A percentile compares a stretch with the other conserved stretches of the same genome.
These are phyloP conservation scores for Pollimyrus isidori DNA, from an alignment of 2,113 vertebrate species.

Conservation along the genomic window DNA sequence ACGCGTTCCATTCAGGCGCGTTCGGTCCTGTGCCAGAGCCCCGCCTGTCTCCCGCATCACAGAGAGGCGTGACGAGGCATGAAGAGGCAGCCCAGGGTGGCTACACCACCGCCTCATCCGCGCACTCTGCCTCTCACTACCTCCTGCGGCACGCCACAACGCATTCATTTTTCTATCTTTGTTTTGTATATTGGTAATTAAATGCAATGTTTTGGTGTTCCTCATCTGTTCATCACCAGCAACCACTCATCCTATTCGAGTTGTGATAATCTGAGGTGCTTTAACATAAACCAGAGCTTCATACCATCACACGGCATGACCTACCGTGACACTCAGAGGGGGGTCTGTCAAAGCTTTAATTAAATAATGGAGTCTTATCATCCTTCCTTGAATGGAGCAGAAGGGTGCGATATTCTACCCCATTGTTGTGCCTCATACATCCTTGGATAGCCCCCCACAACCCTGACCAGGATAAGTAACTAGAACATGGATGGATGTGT, in stretches of 20 bases:
- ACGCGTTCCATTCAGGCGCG: slow-evolving; percentile 29
- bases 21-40: slow-evolving; percentile 37
- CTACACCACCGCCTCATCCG: neutral
- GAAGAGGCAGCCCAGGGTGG: slow-evolving; percentile 12
- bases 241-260: neutral
- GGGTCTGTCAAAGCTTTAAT: neutral
- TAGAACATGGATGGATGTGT: neutral
- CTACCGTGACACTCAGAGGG: neutral
- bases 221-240: neutral
- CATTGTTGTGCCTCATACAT: neutral
- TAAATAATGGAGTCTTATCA: neutral
- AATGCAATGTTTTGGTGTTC: neutral
- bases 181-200: neutral
- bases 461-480: neutral
- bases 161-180: neutral
- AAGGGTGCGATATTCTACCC: neutral
- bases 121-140: neutral
- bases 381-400: neutral
- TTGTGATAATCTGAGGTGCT: neutral
- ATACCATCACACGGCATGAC: neutral
- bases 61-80: slow-evolving; percentile 6
- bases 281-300: neutral
- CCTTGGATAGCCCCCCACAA: neutral
- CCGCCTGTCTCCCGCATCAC: slow-evolving; percentile 44
- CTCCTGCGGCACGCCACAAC: neutral